Conservation (phyloP, 2,888 invertebrate species). For the Trissolcus japonicus region DNA sequence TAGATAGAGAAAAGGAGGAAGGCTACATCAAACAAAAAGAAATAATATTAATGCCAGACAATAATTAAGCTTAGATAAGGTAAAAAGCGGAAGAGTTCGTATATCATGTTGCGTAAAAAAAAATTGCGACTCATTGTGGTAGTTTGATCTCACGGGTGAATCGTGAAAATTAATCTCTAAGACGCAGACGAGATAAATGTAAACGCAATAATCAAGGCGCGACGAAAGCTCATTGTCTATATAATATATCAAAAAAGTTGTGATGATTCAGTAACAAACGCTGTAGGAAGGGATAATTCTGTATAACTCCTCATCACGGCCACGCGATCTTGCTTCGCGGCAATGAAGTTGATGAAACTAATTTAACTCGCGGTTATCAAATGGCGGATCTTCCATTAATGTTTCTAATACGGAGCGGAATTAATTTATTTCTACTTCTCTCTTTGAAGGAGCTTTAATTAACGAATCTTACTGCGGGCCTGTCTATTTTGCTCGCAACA, state of each 20-base stretch:
- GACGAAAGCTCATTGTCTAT: slow-evolving; percentile 37
- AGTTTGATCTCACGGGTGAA: neutral
- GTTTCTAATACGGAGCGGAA: slow-evolving; percentile 58
- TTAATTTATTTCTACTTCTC: slow-evolving; percentile 54
- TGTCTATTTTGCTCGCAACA: slow-evolving; percentile 22
- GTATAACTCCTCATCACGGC: slow-evolving; percentile 63
- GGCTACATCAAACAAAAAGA: neutral
- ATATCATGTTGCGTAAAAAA: neutral
- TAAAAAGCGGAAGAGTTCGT: slow-evolving; percentile 14
- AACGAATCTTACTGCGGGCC: slow-evolving; percentile 33
- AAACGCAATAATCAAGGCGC: slow-evolving; percentile 23
- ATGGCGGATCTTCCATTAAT: slow-evolving; percentile 66
- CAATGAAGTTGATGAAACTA: slow-evolving; percentile 68
- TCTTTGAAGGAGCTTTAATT: slow-evolving; percentile 51
- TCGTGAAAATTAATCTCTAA: slow-evolving; percentile 11
- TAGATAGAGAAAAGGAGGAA: no score
- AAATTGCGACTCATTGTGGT: slow-evolving; percentile 18
- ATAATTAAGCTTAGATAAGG: slow-evolving; percentile 13
- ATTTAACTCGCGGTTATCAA: slow-evolving; percentile 66
- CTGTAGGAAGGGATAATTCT: slow-evolving; percentile 59
- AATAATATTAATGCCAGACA: slow-evolving; percentile 5
- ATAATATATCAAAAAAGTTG: slow-evolving; percentile 17
- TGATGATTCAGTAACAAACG: slow-evolving; percentile 32
- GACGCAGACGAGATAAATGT: slow-evolving; percentile 19
- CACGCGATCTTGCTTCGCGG: slow-evolving; percentile 63